These are phyloP conservation scores for Aurelia aurita DNA, from an alignment of 30 jellyfish, hydroid and myxozoan genomes.

Conservation along the genomic window DNA sequence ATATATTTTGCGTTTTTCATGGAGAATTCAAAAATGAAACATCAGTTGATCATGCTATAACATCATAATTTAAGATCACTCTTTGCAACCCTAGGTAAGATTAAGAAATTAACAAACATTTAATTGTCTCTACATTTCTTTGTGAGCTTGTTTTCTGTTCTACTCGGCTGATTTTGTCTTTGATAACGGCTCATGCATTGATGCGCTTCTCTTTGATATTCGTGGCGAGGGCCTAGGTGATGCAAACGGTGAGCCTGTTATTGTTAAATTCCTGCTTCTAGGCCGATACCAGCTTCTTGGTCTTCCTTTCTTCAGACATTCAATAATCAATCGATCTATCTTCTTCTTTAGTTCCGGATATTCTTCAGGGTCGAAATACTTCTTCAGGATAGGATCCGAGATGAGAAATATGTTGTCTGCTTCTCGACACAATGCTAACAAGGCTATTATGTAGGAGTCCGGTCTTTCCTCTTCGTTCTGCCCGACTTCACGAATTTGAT, in stretches of 20 bases:
- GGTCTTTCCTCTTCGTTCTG: constrained; percentile 47
- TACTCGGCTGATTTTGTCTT: constrained; percentile 13
- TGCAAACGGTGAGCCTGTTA: constrained; percentile 48
- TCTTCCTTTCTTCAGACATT: constrained; percentile 46
- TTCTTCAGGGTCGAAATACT: constrained; percentile 79
- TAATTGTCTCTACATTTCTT: no score
- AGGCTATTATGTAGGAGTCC: constrained; percentile 90
- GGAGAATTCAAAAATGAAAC: no score
- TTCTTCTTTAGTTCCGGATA: constrained; percentile 81
- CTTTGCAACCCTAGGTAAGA: no score
- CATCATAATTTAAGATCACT: no score
- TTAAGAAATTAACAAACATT: no score
- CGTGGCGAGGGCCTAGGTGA: constrained; percentile 73
- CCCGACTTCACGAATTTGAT: constrained; percentile 81
- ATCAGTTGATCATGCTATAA: no score
- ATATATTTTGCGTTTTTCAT: no score
- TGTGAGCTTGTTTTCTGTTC: no score
- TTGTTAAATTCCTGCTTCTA: constrained; percentile 55
- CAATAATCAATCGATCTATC: constrained; percentile 66
- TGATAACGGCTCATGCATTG: constrained; percentile 45
- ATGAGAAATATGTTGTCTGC: constrained; percentile 93
- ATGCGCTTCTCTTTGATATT: constrained; percentile 26
- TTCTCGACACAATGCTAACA: constrained; percentile 89
- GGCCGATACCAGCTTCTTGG: constrained; percentile 83
- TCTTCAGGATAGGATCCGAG: constrained; percentile 93